Evolutionary conservation across 2,888 invertebrate genomes (phyloP).

Genomic region (Phymatocera aterrima): DNA sequence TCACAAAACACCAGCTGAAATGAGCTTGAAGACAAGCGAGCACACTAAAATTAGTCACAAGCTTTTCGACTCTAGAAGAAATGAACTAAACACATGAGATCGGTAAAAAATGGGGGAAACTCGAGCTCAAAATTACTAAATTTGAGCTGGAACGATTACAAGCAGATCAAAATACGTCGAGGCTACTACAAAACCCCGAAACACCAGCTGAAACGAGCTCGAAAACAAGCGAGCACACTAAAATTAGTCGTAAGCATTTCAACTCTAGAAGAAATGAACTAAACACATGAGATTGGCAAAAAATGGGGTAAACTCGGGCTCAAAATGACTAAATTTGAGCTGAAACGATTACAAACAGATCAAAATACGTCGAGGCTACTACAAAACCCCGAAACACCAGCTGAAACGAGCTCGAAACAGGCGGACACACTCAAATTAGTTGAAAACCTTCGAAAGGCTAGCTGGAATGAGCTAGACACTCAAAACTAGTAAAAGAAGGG

Average conservation of each 20-base stretch:
- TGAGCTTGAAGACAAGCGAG: background rate
- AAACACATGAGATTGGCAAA: background rate
- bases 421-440: background rate
- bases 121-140: background rate
- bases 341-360: background rate
- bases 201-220: background rate
- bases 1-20: background rate
- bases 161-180: background rate
- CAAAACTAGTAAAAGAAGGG: no score
- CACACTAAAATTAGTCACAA: background rate
- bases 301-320: background rate
- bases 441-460: background rate
- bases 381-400: background rate
- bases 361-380: background rate
- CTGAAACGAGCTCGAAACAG: background rate
- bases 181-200: background rate
- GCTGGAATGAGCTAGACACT: background rate
- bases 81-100: background rate
- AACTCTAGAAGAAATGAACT: background rate
- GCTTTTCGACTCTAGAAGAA: background rate
- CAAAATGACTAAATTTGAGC: background rate
- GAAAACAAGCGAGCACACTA: background rate
- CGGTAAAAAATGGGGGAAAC: background rate
- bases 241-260: background rate
- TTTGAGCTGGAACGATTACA: background rate